phyloP scores from a whole-genome alignment of 2,113 vertebrate species.

The Plecturocebus donacophilus region DNA sequence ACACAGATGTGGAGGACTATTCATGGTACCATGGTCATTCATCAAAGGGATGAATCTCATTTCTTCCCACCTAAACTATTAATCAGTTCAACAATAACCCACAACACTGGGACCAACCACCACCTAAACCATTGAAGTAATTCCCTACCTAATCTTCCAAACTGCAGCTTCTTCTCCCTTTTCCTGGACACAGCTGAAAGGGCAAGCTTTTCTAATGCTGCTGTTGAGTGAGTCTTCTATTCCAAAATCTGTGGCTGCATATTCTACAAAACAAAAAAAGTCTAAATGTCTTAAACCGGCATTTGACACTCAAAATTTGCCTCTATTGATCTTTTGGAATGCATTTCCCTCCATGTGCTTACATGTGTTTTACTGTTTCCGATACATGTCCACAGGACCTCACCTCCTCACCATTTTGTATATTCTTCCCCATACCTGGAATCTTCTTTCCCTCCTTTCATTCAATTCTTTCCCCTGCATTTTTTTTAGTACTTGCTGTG shows the following conservation, averaged over 20 bases:
- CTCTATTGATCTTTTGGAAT: neutral
- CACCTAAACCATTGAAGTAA: neutral
- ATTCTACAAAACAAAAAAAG: neutral
- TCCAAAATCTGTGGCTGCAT: neutral
- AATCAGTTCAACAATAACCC: neutral
- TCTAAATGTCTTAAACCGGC: neutral
- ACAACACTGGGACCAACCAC: too few relatives aligned
- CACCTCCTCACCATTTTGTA: neutral
- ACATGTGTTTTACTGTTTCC: neutral
- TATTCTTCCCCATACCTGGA: neutral
- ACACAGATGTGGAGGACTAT: neutral
- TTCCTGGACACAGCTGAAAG: neutral
- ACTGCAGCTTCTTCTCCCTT: neutral
- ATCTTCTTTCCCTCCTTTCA: neutral
- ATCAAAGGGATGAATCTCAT: neutral
- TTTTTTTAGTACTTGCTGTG: neutral
- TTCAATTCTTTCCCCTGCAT: neutral
- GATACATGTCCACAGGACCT: rapidly evolving
- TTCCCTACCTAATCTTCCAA: neutral
- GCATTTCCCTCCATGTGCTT: neutral
- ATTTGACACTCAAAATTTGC: neutral
- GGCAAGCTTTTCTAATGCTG: neutral
- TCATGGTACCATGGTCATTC: neutral
- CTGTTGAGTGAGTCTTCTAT: neutral
- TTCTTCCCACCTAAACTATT: neutral